A percentile compares a stretch with the other conserved stretches of the same genome.
Conservation (phyloP, 1,140 invertebrate species). For the Latrodectus geometricus region DNA sequence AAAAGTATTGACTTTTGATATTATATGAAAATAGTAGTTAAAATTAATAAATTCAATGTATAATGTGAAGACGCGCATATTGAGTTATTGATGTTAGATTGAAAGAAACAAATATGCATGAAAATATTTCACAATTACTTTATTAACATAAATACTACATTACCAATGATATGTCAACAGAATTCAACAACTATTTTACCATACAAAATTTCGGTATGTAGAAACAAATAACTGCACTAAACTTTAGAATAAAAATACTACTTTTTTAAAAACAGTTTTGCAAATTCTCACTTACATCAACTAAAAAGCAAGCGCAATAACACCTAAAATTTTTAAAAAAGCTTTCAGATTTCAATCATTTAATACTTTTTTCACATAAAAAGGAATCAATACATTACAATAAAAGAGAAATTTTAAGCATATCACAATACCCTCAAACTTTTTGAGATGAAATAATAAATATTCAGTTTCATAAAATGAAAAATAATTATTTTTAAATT, state of each 20-base stretch:
- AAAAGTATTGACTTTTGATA: too few species aligned
- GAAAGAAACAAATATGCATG: not conserved
- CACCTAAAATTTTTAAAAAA: not conserved
- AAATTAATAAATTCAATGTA: too few species aligned
- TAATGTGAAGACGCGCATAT: too few species aligned
- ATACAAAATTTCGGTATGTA: not conserved
- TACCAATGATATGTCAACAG: constrained; percentile 49
- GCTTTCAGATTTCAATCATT: not conserved
- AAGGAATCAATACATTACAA: not conserved
- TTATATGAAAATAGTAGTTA: too few species aligned
- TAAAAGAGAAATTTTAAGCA: not conserved
- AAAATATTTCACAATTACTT: not conserved
- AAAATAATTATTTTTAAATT: not conserved
- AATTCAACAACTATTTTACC: constrained; percentile 29
- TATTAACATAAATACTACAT: constrained; percentile 22
- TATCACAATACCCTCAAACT: not conserved
- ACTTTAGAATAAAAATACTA: not conserved
- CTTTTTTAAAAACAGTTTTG: not conserved
- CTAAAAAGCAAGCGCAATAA: not conserved
- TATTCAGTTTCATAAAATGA: not conserved
- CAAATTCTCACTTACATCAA: not conserved
- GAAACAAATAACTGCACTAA: not conserved
- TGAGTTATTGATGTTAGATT: too few species aligned
- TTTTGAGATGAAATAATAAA: not conserved
- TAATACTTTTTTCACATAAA: not conserved